Conservation (phyloP, 2,113 vertebrate genomes). For the Hiodon alosoides region DNA sequence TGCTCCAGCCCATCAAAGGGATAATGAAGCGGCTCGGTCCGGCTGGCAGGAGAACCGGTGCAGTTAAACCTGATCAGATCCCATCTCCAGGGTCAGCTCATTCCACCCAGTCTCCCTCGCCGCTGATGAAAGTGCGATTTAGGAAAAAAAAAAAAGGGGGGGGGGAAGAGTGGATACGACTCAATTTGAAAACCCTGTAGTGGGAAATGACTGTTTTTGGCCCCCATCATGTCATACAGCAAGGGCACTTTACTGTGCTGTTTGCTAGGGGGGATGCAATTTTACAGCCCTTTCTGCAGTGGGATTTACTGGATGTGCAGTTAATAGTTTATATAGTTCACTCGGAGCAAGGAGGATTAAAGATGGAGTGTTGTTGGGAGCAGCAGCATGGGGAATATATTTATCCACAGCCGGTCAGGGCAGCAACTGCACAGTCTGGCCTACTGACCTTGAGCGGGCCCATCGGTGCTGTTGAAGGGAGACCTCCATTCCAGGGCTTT, state of each 20-base stretch:
- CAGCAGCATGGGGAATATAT: conserved; percentile 34
- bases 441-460: conserved; percentile 32
- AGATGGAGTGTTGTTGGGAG: conserved; percentile 50
- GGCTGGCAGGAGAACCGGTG: conserved; percentile 38
- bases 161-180: conserved; percentile 51
- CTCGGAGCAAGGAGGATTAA: conserved; percentile 54
- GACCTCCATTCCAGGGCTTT: conserved; percentile 6
- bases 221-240: conserved; percentile 60
- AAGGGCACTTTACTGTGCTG: conserved; percentile 52
- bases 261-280: conserved; percentile 44
- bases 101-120: conserved; percentile 46
- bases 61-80: conserved; percentile 43
- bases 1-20: conserved; percentile 20
- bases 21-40: conserved; percentile 33
- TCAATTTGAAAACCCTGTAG: conserved; percentile 61
- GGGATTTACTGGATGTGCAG: conserved; percentile 66
- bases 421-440: conserved; percentile 17
- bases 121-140: conserved; percentile 56
- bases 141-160: conserved; percentile 27
- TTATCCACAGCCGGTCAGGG: conserved; percentile 36
- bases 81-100: conserved; percentile 44
- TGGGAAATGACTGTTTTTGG: conserved; percentile 64
- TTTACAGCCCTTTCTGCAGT: conserved; percentile 48
- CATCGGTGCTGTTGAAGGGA: conserved; percentile 16
- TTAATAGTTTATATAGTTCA: conserved; percentile 69